Evolutionary conservation across 2,888 invertebrate genomes (phyloP), one percentile per base, ranked within the genome.

Genomic region (Dromius quadrimaculatus): DNA sequence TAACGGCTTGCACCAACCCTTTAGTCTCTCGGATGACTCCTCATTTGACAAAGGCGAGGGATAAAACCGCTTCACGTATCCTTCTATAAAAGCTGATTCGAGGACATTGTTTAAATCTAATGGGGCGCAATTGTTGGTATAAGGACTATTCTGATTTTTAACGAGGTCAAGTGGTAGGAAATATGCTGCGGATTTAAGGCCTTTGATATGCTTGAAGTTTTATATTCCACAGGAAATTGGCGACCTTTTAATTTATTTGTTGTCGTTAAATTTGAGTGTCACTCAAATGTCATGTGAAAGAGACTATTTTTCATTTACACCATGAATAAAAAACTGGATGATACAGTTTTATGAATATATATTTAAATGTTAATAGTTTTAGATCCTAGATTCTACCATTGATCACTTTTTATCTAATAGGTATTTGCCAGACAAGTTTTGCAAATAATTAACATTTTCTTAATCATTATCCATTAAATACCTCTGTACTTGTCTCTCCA

Each of bases 1-100:
- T 59, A 59, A 59, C 59, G 34, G 59, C 32, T 28, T 36, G 36
- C 28, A 36, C 20, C 59, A 59, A 59, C 59, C 59, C 59, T 59
- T 59, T 59, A 2, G n/a, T 36, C 59, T n/a, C 34, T n/a, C 36
- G 34, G 36, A 59, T 17, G 17, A 59, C 36, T 59, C 36, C 11
- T 36, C 59, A 17, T 28, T 22, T 54, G 38, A 38, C 32, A 38
- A 38, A 38, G n/a, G n/a, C 9, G 4, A 6, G 5, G 15, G 32
- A 19, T n/a, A 59, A 34, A 59, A 43, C 4, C 17, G 43, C 15
- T 17, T 13, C n/a, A 2, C 50, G 9, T 36, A 59, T 59, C 19
- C 59, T 36, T n/a, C 36, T 19, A 59, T 36, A 19, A 36, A 59
- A 59, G 59, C 36, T 36, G 34, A 36, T 59, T 36, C 28, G 28